Conservation (phyloP, 1,140 invertebrate genomes). For the Lysiphlebus fabarum region DNA sequence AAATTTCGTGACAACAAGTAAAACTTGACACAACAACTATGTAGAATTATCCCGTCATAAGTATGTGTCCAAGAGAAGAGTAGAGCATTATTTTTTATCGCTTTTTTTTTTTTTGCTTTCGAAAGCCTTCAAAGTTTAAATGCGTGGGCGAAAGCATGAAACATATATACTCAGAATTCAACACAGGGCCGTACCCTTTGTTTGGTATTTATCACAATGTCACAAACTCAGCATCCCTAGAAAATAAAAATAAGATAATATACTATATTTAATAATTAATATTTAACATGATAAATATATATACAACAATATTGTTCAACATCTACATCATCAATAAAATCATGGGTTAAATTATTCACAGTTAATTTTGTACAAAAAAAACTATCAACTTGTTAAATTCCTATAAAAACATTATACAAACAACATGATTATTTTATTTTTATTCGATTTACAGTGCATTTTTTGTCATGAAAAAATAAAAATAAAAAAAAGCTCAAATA, state of each 20-base stretch:
- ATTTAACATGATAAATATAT: neutral
- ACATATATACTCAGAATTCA: slow-evolving; percentile 1
- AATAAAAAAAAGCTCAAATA: too few species aligned
- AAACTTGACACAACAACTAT: slow-evolving; percentile 22
- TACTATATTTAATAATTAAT: too few species aligned
- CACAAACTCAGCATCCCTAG: neutral
- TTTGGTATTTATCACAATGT: too few species aligned
- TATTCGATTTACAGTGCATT: too few species aligned
- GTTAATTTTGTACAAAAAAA: too few species aligned
- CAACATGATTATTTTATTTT: too few species aligned
- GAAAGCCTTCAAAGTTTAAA: slow-evolving; percentile 7
- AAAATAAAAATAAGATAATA: too few species aligned
- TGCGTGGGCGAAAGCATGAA: slow-evolving; percentile 20
- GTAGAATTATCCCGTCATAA: slow-evolving; percentile 43
- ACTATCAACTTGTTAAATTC: too few species aligned
- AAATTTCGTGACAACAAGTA: neutral
- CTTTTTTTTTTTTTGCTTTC: neutral
- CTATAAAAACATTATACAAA: too few species aligned
- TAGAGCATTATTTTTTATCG: neutral
- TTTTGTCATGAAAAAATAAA: too few species aligned
- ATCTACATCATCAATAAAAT: too few species aligned
- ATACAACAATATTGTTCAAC: neutral
- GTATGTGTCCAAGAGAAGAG: slow-evolving; percentile 21
- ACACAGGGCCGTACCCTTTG: slow-evolving; percentile 20
- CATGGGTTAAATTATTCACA: too few species aligned